Percentiles rank a stretch among this genome's conserved stretches.
Evolutionary conservation across 2,113 vertebrate genomes (phyloP).

Genomic region (Halcyon malimbica): DNA sequence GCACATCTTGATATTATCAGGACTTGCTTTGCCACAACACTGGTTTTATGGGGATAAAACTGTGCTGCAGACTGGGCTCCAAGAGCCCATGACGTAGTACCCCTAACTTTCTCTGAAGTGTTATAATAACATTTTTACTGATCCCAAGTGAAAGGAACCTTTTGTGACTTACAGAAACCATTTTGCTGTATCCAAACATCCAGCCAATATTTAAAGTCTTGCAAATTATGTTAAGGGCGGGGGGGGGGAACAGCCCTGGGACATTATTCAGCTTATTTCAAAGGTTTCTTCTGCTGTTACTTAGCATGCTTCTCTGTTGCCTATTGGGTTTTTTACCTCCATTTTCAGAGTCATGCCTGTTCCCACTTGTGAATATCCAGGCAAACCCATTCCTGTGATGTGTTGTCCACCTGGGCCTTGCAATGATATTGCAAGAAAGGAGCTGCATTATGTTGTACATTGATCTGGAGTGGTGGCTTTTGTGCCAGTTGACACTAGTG

Average conservation of each 20-base stretch:
- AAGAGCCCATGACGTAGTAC: neutral
- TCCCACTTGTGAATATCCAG: neutral
- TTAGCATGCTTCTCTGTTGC: neutral
- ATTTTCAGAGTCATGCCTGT: neutral
- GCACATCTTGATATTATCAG: neutral
- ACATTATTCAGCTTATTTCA: neutral
- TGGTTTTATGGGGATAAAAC: conserved; percentile 1
- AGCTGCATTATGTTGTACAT: neutral
- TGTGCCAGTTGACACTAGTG: neutral
- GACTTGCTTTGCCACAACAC: neutral
- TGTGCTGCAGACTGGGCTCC: neutral
- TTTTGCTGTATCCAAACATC: neutral
- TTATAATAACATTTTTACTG: neutral
- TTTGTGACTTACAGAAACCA: neutral
- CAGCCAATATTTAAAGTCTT: neutral
- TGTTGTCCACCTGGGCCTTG: neutral
- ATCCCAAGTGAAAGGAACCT: neutral
- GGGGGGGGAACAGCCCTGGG: neutral
- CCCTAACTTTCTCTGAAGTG: neutral
- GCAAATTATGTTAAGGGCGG: neutral
- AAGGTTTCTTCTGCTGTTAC: neutral
- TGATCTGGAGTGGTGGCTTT: neutral
- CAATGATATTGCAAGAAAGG: neutral
- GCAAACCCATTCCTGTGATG: neutral
- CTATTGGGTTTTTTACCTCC: neutral